These are phyloP conservation scores for Hippocampus zosterae DNA, from an alignment of 2,113 vertebrate species.

Conservation along the genomic window DNA sequence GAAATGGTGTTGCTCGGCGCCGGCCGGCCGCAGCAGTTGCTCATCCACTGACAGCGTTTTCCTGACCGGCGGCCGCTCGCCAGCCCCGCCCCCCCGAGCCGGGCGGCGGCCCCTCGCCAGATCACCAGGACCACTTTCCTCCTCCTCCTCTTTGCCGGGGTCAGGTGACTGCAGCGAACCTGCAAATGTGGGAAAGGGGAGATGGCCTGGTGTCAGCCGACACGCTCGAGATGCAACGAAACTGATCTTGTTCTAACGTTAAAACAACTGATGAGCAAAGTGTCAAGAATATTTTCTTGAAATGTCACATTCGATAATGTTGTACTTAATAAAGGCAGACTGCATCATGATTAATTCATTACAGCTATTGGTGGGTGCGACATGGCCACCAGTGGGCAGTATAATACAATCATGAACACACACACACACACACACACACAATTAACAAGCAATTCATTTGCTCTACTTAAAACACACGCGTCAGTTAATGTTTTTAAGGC, in stretches of 20 bases:
- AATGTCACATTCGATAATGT: too few species aligned
- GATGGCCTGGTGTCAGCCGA: conserved; percentile 75
- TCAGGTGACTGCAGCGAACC: conserved; percentile 74
- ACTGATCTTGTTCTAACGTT: not conserved
- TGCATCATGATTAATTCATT: too few species aligned
- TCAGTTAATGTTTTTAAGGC: not conserved
- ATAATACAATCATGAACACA: too few species aligned
- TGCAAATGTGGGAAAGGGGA: conserved; percentile 78
- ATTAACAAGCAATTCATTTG: too few species aligned
- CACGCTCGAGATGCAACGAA: conserved; percentile 43
- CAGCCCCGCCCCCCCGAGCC: conserved; percentile 5
- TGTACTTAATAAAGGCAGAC: too few species aligned
- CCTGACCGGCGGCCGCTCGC: conserved; percentile 69
- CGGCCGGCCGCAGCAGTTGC: conserved; percentile 65
- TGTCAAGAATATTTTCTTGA: too few species aligned
- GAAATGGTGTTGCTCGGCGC: conserved; percentile 53
- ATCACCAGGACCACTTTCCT: not conserved
- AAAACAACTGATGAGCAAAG: not conserved
- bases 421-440: too few species aligned
- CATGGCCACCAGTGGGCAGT: too few species aligned
- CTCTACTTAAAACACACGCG: too few species aligned
- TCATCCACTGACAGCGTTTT: conserved; percentile 76
- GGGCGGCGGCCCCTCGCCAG: conserved; percentile 48
- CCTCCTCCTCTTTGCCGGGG: conserved; percentile 37
- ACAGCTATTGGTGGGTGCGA: too few species aligned